phyloP scores from a whole-genome alignment of 2,888 invertebrate genomes.

The Cephus pygmeus region DNA sequence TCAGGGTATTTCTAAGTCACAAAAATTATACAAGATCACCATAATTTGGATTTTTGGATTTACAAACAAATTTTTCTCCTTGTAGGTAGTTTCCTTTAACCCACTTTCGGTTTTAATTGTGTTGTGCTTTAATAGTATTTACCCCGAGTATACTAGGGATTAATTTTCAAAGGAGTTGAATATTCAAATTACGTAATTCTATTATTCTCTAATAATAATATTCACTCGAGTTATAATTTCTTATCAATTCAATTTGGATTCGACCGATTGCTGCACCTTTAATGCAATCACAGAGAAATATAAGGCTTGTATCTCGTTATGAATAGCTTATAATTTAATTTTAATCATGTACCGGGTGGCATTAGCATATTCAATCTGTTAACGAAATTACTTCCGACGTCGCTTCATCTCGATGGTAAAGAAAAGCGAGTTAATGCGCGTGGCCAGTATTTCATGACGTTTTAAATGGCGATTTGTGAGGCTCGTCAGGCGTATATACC shows the following conservation, averaged over 20 bases:
- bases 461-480: conserved; percentile 25
- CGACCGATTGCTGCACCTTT: background rate
- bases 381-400: conserved; percentile 46
- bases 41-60: too few species aligned
- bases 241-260: background rate
- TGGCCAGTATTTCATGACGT: conserved; percentile 12
- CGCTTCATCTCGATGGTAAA: conserved; percentile 31
- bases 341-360: conserved; percentile 37
- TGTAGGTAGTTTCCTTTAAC: too few species aligned
- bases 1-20: too few species aligned
- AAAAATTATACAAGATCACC: too few species aligned
- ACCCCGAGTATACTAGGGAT: too few species aligned
- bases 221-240: background rate
- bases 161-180: too few species aligned
- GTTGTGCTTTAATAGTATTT: too few species aligned
- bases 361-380: conserved; percentile 50
- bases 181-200: too few species aligned
- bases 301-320: conserved; percentile 13
- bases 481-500: conserved; percentile 29
- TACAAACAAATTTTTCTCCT: too few species aligned
- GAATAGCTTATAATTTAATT: conserved; percentile 46
- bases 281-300: conserved; percentile 1
- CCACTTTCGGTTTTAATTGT: too few species aligned
- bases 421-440: conserved; percentile 19
- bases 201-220: background rate